Conservation (phyloP, 2,888 invertebrate species). For the Petrophora chlorosata region DNA sequence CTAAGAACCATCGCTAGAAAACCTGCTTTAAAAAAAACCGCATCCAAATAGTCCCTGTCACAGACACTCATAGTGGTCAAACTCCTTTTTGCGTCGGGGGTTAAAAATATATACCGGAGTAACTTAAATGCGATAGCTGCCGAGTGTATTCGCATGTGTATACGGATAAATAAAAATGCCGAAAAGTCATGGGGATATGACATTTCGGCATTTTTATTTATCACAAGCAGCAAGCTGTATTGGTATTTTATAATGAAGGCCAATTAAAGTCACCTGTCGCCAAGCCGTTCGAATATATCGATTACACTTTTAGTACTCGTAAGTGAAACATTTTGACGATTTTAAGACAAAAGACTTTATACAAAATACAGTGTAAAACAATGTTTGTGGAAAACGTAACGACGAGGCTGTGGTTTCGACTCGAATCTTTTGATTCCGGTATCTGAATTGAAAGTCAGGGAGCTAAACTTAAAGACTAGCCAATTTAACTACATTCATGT, state of each 20-base stretch:
- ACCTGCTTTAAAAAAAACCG: too few relatives aligned
- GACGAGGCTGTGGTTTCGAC: slow-evolving; percentile 19
- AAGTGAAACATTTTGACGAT: slow-evolving; percentile 30
- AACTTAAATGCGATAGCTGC: too few relatives aligned
- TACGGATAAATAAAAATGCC: too few relatives aligned
- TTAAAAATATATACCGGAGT: too few relatives aligned
- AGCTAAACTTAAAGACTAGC: slow-evolving; percentile 4
- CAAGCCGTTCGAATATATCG: slow-evolving; percentile 3
- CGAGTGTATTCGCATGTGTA: too few relatives aligned
- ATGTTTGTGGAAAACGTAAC: slow-evolving; percentile 3
- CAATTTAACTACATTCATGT: slow-evolving; percentile 13
- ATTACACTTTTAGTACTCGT: slow-evolving; percentile 5
- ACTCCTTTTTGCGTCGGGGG: too few relatives aligned
- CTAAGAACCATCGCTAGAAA: too few relatives aligned
- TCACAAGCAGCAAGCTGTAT: background rate
- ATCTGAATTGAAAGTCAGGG: slow-evolving; percentile 3
- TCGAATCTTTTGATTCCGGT: slow-evolving; percentile 20
- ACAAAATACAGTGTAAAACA: slow-evolving; percentile 16
- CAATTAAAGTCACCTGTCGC: background rate
- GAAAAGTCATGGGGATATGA: too few relatives aligned
- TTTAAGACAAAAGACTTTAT: slow-evolving; percentile 23
- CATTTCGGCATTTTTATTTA: too few relatives aligned
- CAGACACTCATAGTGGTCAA: too few relatives aligned
- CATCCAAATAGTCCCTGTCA: too few relatives aligned
- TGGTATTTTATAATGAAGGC: background rate